A percentile compares a stretch with the other conserved stretches of the same genome.
Evolutionary conservation across 1,140 invertebrate genomes (phyloP).

Genomic region (Drosophila guanche): DNA sequence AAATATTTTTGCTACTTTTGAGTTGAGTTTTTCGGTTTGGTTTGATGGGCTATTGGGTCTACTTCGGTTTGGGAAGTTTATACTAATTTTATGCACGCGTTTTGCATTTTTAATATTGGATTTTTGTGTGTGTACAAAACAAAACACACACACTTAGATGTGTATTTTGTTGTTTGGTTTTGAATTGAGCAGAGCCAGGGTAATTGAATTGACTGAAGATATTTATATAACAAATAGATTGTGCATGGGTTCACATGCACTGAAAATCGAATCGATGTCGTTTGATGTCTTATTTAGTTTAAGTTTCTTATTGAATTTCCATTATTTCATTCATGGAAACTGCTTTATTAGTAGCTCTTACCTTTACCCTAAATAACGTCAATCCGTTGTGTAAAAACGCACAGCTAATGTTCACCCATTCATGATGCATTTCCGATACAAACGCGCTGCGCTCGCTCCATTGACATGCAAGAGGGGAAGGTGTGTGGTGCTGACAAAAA

Average conservation of each 20-base stretch:
- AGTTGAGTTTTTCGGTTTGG: not conserved
- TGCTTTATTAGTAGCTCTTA: no score
- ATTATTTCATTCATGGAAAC: no score
- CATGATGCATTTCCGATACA: constrained; percentile 17
- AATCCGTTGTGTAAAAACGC: not conserved
- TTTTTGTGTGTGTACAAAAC: constrained; percentile 11
- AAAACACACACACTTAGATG: not conserved
- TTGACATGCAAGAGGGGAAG: constrained; percentile 27
- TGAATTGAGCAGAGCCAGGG: constrained; percentile 1
- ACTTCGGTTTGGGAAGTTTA: constrained; percentile 41
- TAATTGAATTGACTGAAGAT: constrained; percentile 6
- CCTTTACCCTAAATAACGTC: not conserved
- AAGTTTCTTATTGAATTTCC: no score
- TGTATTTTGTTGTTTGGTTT: constrained; percentile 5
- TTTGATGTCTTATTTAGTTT: no score
- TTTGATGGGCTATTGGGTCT: constrained; percentile 23
- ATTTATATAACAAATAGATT: constrained; percentile 4
- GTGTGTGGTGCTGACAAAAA: not conserved
- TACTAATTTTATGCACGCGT: constrained; percentile 75
- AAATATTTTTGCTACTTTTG: constrained; percentile 26
- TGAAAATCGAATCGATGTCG: not conserved
- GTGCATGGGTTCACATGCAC: not conserved
- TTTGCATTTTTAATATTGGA: constrained; percentile 59
- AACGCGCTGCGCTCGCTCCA: not conserved
- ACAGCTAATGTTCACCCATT: constrained; percentile 18